A percentile compares a stretch with the other conserved stretches of the same genome.
Evolutionary conservation across 2,113 vertebrate species (phyloP).

Genomic region (Zosterops hypoxanthus): DNA sequence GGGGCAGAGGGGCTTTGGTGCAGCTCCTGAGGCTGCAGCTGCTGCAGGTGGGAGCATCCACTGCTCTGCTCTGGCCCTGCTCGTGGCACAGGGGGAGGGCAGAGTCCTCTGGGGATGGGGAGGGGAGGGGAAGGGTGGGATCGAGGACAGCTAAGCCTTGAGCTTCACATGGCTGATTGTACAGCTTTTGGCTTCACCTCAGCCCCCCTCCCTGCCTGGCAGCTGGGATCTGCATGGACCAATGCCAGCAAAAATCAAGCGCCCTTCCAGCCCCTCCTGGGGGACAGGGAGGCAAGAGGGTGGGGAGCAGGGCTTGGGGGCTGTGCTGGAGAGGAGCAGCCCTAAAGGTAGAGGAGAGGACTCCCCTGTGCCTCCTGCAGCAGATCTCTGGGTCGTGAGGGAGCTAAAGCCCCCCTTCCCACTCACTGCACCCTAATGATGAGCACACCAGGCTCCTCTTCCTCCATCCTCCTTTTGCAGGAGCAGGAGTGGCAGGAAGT

Average conservation of each 20-base stretch:
- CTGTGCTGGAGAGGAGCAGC: neutral
- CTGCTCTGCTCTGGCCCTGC: neutral
- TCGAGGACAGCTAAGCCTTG: neutral
- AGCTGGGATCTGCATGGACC: neutral
- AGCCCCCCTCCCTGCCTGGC: neutral
- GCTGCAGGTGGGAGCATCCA: fast-evolving
- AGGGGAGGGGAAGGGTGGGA: neutral
- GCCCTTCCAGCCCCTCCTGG: neutral
- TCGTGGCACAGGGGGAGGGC: neutral
- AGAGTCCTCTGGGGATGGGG: neutral
- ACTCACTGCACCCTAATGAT: too few relatives aligned
- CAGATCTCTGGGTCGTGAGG: neutral
- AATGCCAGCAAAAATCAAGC: neutral
- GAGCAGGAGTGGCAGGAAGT: neutral
- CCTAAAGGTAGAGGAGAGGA: neutral
- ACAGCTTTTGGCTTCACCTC: neutral
- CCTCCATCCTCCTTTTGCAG: neutral
- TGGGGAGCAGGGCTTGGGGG: neutral
- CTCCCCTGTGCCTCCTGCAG: neutral
- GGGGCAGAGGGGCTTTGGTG: fast-evolving
- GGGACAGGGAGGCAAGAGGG: neutral
- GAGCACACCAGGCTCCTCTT: neutral
- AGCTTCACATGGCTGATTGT: neutral
- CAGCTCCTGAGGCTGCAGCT: neutral
- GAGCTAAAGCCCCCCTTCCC: fast-evolving